These are phyloP conservation scores for Cephalopholis sonnerati DNA, from an alignment of 2,113 vertebrate genomes.

Conservation along the genomic window DNA sequence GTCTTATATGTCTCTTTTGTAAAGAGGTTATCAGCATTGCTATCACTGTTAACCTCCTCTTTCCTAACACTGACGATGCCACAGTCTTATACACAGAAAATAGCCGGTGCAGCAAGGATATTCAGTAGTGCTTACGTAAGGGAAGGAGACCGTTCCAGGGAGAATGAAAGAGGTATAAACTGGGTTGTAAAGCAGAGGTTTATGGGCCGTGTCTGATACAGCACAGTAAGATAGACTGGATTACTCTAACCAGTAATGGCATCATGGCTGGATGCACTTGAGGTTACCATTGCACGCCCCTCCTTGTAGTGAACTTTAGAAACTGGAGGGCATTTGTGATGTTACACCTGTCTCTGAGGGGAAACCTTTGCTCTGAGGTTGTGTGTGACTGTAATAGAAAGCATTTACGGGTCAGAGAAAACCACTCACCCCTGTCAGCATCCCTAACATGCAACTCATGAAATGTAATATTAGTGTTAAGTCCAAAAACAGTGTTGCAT, in stretches of 20 bases:
- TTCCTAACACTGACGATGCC: slow-evolving; percentile 17
- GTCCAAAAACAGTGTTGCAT: slow-evolving; percentile 22
- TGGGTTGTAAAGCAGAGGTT: slow-evolving; percentile 70
- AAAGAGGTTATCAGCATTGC: neutral
- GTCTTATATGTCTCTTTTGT: neutral
- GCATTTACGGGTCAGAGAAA: slow-evolving; percentile 1
- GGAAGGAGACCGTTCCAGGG: slow-evolving; percentile 45
- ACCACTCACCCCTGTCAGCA: neutral
- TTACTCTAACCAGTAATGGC: slow-evolving; percentile 44
- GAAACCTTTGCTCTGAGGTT: neutral
- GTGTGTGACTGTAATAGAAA: slow-evolving; percentile 2
- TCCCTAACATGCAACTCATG: slow-evolving; percentile 14
- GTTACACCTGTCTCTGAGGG: neutral
- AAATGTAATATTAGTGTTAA: slow-evolving; percentile 16
- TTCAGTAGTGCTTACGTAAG: slow-evolving; percentile 53
- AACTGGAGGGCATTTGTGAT: slow-evolving; percentile 8
- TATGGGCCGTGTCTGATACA: slow-evolving; percentile 72
- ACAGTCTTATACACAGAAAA: slow-evolving; percentile 4
- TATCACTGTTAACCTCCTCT: slow-evolving; percentile 12
- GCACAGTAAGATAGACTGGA: slow-evolving; percentile 53
- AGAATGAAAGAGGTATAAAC: slow-evolving; percentile 58
- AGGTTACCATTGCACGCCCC: slow-evolving; percentile 5
- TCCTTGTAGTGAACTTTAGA: slow-evolving; percentile 1
- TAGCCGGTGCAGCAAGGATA: slow-evolving; percentile 1
- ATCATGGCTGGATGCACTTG: slow-evolving; percentile 35